A percentile compares a stretch with the other conserved stretches of the same genome.
Evolutionary conservation across 2,888 invertebrate genomes (phyloP).

Genomic region (Priocnemis perturbator): DNA sequence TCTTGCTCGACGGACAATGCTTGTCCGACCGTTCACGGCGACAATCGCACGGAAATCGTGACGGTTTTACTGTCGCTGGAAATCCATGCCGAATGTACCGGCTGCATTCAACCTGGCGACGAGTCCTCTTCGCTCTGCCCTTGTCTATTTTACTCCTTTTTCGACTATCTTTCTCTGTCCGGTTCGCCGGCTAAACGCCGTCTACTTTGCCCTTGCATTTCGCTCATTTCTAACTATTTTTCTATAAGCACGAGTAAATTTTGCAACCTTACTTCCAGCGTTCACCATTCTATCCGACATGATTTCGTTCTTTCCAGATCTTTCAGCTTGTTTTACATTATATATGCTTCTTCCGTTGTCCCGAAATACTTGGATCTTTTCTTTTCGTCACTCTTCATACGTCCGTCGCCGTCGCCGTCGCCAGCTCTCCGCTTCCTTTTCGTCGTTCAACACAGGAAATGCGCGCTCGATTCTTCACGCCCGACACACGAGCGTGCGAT

Average conservation of each 20-base stretch:
- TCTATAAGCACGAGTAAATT: too few relatives aligned
- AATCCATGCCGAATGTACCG: constrained; percentile 66
- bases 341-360: background rate
- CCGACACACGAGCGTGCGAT: constrained; percentile 11
- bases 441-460: constrained; percentile 6
- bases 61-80: constrained; percentile 70
- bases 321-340: background rate
- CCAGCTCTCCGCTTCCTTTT: too few relatives aligned
- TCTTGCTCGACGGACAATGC: constrained; percentile 61
- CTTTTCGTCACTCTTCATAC: background rate
- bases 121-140: constrained; percentile 44
- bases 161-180: background rate
- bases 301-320: background rate
- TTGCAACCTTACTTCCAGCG: too few relatives aligned
- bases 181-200: background rate
- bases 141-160: constrained; percentile 31
- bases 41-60: constrained; percentile 64
- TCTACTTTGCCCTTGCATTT: background rate
- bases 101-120: constrained; percentile 48
- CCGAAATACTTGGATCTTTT: background rate
- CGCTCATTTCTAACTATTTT: background rate
- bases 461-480: constrained; percentile 19
- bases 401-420: constrained; percentile 1
- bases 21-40: constrained; percentile 57
- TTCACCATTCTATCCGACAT: too few relatives aligned